Conservation (phyloP, 2,113 vertebrate species). For the Buteo buteo region DNA sequence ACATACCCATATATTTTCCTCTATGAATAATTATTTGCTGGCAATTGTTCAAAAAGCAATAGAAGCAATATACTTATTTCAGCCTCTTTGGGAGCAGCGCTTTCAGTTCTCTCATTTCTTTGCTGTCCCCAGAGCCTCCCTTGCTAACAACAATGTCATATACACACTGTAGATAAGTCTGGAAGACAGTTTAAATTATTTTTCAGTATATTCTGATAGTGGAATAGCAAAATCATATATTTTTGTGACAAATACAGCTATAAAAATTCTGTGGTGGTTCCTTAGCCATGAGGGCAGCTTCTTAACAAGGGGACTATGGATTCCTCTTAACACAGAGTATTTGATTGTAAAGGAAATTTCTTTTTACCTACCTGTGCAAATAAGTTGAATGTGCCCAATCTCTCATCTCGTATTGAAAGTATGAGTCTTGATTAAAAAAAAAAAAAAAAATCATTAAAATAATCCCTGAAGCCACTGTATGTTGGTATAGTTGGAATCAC, state of each 20-base stretch:
- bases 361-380: background rate
- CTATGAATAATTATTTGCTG: slow-evolving; percentile 45
- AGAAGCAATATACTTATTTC: slow-evolving; percentile 37
- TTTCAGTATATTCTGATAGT: slow-evolving; percentile 62
- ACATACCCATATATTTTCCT: background rate
- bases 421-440: background rate
- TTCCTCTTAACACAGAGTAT: background rate
- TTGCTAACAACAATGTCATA: slow-evolving; percentile 47
- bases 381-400: background rate
- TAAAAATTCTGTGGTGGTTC: slow-evolving; percentile 50
- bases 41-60: slow-evolving; percentile 47
- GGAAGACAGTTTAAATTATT: slow-evolving; percentile 70
- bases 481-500: background rate
- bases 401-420: background rate
- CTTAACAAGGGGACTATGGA: background rate
- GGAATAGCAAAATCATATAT: slow-evolving; percentile 51
- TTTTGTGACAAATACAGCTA: slow-evolving; percentile 42
- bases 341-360: slow-evolving; percentile 9
- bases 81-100: slow-evolving; percentile 22
- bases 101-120: slow-evolving; percentile 65
- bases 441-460: background rate
- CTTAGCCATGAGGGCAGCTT: background rate
- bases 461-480: background rate
- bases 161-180: slow-evolving; percentile 56
- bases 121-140: slow-evolving; percentile 5